Base-by-base conservation (phyloP, 2,113 vertebrate species). In the Zonotrichia leucophrys region DNA sequence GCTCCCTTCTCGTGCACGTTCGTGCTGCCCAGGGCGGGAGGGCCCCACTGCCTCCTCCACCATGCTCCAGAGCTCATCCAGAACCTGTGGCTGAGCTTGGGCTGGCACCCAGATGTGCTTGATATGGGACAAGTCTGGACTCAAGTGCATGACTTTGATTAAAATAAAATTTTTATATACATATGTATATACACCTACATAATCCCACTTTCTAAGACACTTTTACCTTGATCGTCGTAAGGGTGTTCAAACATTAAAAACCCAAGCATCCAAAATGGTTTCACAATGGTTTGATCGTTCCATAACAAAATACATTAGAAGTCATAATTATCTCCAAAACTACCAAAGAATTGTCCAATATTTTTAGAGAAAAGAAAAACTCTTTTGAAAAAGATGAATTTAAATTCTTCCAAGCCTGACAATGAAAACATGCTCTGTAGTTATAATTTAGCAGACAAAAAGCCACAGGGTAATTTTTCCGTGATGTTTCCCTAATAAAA, bases 401-500 rank as follows among this genome's bases (percentile, higher is more conserved):
- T 78, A 81, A 89, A 83, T 90, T 82, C 78, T 70, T 67, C 37
- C 21, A 95, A 92, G 58, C 41, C 82, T 92, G 79, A 86, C 35
- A 86, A 84, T 9, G 35, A 14, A 24, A 35, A 21, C 25, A 93
- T 95, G 22, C 44, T 83, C 72, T 72, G 7, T 60, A 96, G 92
- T 90, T 95, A 88, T 87, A 95, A 91, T 86, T 92, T 77, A 47
- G 50, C 76, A 89, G 86, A 62, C 42, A 66, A 77, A 89, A 85
- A 60, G 33, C 66, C 59, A 96, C 39, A 42, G 33, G n/a, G 15
- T 95, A 94, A 97, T 95, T 96, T 96, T 56, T 44, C 58, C 68
- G 67, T 90, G 66, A 96, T 95, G 75, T 95, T 96, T 81, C 69
- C 79, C 39, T 77, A 37, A 94, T 82, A 95, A 73, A 97, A 96